These are phyloP conservation scores for Rhyacophila brunnea DNA, from an alignment of 1,140 invertebrate genomes.

Conservation along the genomic window DNA sequence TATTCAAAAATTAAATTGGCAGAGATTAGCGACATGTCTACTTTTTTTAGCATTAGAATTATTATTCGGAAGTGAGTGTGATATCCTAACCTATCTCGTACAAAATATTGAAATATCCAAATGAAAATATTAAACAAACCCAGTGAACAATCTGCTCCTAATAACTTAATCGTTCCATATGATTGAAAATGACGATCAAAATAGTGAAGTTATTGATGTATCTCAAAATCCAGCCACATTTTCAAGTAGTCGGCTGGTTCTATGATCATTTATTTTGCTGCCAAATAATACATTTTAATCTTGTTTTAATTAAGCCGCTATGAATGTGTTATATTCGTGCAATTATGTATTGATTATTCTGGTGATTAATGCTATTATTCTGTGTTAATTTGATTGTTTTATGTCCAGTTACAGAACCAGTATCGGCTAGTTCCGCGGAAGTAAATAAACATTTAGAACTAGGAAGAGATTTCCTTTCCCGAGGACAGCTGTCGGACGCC, in stretches of 20 bases:
- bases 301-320: neutral
- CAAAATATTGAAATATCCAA: constrained; percentile 20
- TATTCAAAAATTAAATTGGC: constrained; percentile 41
- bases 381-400: constrained; percentile 25
- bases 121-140: neutral
- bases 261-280: neutral
- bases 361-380: neutral
- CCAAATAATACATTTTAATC: neutral
- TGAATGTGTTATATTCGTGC: neutral
- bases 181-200: too few species aligned
- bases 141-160: constrained; percentile 1
- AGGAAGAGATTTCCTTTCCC: constrained; percentile 85
- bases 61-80: constrained; percentile 51
- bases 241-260: neutral
- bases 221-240: neutral
- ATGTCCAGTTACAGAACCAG: constrained; percentile 57
- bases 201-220: neutral
- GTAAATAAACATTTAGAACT: constrained; percentile 91
- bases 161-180: constrained; percentile 7
- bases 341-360: neutral
- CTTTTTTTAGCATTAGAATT: constrained; percentile 53
- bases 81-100: constrained; percentile 17
- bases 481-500: constrained; percentile 93
- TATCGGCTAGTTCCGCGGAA: constrained; percentile 66
- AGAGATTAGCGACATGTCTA: constrained; percentile 53